Conservation (phyloP, 2,888 invertebrate genomes). For the Saturnia pavonia region DNA sequence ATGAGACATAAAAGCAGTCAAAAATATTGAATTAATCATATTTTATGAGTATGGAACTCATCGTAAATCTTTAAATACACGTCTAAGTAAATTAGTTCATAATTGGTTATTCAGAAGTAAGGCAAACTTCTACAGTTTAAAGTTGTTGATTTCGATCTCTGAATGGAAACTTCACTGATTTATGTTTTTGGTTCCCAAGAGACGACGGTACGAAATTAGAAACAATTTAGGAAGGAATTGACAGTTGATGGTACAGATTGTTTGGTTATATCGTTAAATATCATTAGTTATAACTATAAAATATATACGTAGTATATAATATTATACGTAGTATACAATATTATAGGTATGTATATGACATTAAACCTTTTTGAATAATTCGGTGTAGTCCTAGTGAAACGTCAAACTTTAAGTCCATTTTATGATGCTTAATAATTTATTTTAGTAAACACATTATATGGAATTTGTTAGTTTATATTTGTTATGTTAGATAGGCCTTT, state of each 20-base stretch:
- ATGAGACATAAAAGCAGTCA: no score
- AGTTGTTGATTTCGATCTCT: constrained; percentile 16
- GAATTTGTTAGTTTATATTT: background rate
- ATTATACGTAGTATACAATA: background rate
- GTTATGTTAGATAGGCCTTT: background rate
- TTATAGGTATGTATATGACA: no score
- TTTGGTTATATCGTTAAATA: background rate
- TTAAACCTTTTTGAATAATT: no score
- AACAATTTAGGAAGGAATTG: constrained; percentile 8
- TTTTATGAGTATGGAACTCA: background rate
- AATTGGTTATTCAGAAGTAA: constrained; percentile 10
- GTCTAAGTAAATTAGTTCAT: constrained; percentile 1
- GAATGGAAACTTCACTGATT: constrained; percentile 18
- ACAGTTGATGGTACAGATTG: constrained; percentile 1
- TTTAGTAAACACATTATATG: background rate
- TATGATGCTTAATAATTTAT: background rate
- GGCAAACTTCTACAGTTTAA: constrained; percentile 9
- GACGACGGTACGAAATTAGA: constrained; percentile 11
- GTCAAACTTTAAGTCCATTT: background rate
- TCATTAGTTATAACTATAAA: background rate
- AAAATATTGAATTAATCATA: background rate
- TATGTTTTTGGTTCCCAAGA: constrained; percentile 16
- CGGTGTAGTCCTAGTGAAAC: no score
- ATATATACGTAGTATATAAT: background rate
- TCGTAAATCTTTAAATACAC: background rate